phyloP scores from a whole-genome alignment of 2,113 vertebrate species.

The Tachycineta bicolor region DNA sequence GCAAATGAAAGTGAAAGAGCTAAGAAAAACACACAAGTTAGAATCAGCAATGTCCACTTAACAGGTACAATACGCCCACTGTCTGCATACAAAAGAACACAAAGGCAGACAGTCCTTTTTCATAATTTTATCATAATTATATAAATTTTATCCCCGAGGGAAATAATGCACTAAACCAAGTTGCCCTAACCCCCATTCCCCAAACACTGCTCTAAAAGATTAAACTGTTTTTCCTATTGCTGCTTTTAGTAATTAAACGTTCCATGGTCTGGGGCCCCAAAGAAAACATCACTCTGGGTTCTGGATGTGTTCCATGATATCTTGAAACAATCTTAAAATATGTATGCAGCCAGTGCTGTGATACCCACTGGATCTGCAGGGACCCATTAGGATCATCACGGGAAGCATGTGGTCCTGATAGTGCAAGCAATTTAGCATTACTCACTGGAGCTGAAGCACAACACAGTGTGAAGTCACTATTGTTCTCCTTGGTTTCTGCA shows the following conservation, averaged over 20 bases:
- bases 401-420: background rate
- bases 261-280: background rate
- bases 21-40: slow-evolving; percentile 53
- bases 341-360: background rate
- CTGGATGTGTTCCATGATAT: slow-evolving; percentile 28
- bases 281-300: slow-evolving; percentile 40
- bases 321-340: slow-evolving; percentile 27
- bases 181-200: background rate
- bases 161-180: slow-evolving; percentile 52
- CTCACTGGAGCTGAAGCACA: slow-evolving; percentile 22
- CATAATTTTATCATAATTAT: slow-evolving; percentile 53
- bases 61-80: background rate
- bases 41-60: background rate
- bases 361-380: background rate
- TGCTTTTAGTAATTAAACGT: slow-evolving; percentile 51
- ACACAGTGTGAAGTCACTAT: background rate
- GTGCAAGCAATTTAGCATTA: slow-evolving; percentile 27
- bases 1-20: background rate
- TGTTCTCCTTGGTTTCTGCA: slow-evolving; percentile 15
- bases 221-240: slow-evolving; percentile 32
- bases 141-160: slow-evolving; percentile 34
- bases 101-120: slow-evolving; percentile 13
- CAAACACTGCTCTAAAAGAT: slow-evolving; percentile 26
- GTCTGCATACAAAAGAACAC: slow-evolving; percentile 53
- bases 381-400: slow-evolving; percentile 49